These are phyloP conservation scores for Drosophila testacea DNA, from an alignment of 2,888 invertebrate genomes.

Conservation along the genomic window DNA sequence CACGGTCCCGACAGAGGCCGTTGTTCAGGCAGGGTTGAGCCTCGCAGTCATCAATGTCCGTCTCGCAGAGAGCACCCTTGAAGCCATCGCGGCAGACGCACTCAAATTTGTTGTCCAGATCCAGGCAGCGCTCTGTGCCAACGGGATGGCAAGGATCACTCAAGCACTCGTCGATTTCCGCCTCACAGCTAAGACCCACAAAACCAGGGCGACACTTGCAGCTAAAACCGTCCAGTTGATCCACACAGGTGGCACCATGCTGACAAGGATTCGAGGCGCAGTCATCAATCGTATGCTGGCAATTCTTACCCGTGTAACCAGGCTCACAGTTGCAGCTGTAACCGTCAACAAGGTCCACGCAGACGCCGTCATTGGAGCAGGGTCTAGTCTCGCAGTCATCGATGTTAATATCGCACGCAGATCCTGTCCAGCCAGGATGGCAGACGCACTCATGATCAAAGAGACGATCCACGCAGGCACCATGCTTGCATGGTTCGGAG, in stretches of 20 bases:
- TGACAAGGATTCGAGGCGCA: slow-evolving; percentile 96
- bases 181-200: slow-evolving; percentile 96
- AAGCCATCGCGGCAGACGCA: slow-evolving; percentile 97
- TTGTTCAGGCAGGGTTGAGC: slow-evolving; percentile 94
- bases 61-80: slow-evolving; percentile 93
- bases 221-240: slow-evolving; percentile 94
- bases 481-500: slow-evolving; percentile 96
- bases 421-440: slow-evolving; percentile 95
- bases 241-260: slow-evolving; percentile 95
- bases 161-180: slow-evolving; percentile 95
- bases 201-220: slow-evolving; percentile 98
- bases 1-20: slow-evolving; percentile 94
- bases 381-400: slow-evolving; percentile 96
- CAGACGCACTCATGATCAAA: slow-evolving; percentile 95
- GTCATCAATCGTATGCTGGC: slow-evolving; percentile 97
- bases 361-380: slow-evolving; percentile 96
- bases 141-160: slow-evolving; percentile 95
- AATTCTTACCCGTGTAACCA: slow-evolving; percentile 96
- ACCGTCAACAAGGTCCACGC: slow-evolving; percentile 94
- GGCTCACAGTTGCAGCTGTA: slow-evolving; percentile 95
- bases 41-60: slow-evolving; percentile 94
- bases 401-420: slow-evolving; percentile 94
- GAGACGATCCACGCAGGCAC: slow-evolving; percentile 95
- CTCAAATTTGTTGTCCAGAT: slow-evolving; percentile 93
- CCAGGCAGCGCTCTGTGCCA: slow-evolving; percentile 95